Evolutionary conservation across 2,113 vertebrate genomes (phyloP).

Genomic region (Campylorhamphus procurvoides): DNA sequence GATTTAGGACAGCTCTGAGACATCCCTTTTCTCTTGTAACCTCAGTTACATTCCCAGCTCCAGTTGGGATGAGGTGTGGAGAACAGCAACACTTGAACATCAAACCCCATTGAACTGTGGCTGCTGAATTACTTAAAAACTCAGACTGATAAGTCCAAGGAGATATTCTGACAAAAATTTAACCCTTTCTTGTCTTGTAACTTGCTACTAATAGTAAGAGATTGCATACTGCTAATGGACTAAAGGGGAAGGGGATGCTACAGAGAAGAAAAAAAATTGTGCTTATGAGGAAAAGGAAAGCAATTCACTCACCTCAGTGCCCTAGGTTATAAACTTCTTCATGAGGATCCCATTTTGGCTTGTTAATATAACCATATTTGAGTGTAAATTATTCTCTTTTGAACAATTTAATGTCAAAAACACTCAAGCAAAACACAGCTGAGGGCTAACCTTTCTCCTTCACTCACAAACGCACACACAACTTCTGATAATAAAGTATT

Average conservation of each 20-base stretch:
- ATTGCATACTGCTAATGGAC: background rate
- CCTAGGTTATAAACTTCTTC: background rate
- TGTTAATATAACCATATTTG: background rate
- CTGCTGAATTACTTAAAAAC: background rate
- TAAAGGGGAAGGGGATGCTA: background rate
- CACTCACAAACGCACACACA: background rate
- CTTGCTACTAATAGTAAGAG: background rate
- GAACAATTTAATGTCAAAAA: background rate
- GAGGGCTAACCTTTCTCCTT: background rate
- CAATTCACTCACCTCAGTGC: background rate
- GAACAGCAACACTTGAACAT: background rate
- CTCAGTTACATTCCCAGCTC: background rate
- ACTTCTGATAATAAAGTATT: conserved; percentile 10
- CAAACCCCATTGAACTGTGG: background rate
- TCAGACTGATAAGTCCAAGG: background rate
- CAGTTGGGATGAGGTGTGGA: background rate
- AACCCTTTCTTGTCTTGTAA: background rate
- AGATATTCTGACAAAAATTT: background rate
- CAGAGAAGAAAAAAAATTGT: background rate
- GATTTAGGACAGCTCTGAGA: background rate
- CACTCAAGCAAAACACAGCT: background rate
- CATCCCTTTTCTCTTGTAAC: background rate
- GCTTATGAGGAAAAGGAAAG: background rate
- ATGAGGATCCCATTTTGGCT: background rate
- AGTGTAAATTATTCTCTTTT: background rate